Conservation (phyloP, 2,113 vertebrate species). For the Turdus rufiventris region DNA sequence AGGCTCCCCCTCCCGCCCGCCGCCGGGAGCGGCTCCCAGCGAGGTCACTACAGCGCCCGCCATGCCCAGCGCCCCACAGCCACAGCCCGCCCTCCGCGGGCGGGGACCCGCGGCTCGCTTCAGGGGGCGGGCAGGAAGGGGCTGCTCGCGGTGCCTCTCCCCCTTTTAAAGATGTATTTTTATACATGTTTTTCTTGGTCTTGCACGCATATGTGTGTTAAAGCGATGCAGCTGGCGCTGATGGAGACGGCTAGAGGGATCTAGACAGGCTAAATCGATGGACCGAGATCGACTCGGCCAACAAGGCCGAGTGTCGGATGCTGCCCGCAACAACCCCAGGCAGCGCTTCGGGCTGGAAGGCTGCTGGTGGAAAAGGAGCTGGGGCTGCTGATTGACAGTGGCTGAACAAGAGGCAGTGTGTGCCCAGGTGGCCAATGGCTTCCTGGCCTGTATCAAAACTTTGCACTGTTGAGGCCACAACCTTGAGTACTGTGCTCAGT, state of each 20-base stretch:
- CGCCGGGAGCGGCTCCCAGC: neutral
- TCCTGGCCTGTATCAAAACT: neutral
- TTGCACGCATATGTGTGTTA: fast-evolving
- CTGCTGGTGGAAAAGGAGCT: neutral
- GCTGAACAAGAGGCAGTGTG: neutral
- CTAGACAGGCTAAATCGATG: neutral
- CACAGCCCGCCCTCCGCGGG: neutral
- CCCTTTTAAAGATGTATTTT: no score
- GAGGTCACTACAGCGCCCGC: slow-evolving; percentile 52
- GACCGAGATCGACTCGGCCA: neutral
- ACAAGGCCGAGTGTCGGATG: neutral
- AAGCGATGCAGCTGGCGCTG: neutral
- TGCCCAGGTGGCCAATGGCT: neutral
- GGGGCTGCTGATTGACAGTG: fast-evolving
- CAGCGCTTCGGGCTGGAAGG: neutral
- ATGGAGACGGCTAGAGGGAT: neutral
- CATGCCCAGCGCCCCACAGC: neutral
- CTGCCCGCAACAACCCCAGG: neutral
- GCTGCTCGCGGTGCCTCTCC: fast-evolving
- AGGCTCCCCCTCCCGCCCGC: neutral
- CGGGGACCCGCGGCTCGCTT: fast-evolving
- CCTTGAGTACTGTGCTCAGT: neutral
- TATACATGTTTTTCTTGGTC: fast-evolving
- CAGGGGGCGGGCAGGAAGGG: fast-evolving
- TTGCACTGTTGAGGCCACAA: no score